Evolutionary conservation across 2,113 vertebrate species (phyloP), one percentile per base, ranked within the genome.

Genomic region (Alectura lathami): DNA sequence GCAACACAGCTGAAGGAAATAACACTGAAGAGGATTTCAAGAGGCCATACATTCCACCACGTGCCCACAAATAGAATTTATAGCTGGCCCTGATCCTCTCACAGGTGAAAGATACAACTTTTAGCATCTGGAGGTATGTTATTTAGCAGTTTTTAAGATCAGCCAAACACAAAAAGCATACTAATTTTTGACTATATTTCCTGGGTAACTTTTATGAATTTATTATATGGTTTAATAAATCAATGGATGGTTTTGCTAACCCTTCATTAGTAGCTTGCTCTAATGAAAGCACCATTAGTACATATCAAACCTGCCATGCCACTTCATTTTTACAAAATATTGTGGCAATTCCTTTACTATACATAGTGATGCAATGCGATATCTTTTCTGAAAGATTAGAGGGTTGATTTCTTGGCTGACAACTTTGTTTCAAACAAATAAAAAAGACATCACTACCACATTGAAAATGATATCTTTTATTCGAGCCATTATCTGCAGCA

Each of bases 141-240:
- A 15, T 51, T 67, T 47, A 81, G 38, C 1, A 1, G 18, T 29
- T 89, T 26, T 16, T 62, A 36, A 86, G 88, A 36, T 80, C 56
- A 91, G 11, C 4, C 26, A 82, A 67, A 68, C 30, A 63, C 15
- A 92, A 90, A 80, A 60, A 27, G 13, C 27, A 5, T 51, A 59
- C 23, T 13, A 32, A 43, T 80, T 92, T 88, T 85, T 79, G 73
- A 74, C 7, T 64, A 3, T 68, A 42, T 51, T 76, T 85, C 36
- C 38, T 50, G 23, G 6, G 34, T 56, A 27, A 77, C 36, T 50
- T 60, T 62, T 18, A 30, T 32, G 45, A 92, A 70, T 74, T 86
- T 88, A 48, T 94, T 93, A 74, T 43, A 75, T 8, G 4, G 6
- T n/a, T 95, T 87, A 83, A 27, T 23, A 96, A 90, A 89, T 83